Evolutionary conservation across 2,888 invertebrate species (phyloP), one percentile per base, ranked within the genome.

Genomic region (Meloe dianella): DNA sequence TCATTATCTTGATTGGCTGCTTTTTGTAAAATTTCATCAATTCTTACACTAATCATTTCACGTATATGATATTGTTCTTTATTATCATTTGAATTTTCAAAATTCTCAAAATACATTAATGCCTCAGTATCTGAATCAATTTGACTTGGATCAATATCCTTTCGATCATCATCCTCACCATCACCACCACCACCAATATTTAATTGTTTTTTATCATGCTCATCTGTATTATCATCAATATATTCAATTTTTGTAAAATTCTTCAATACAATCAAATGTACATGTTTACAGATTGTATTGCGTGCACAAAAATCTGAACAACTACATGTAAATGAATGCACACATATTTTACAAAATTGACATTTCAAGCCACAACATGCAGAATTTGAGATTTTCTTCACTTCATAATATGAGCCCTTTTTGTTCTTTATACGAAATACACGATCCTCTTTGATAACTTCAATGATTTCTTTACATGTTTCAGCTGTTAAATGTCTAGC

Each of bases 201-300:
- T n/a, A n/a, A n/a, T n/a, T 51, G 17, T 9, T 47, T 20, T 20
- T 17, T 10, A 7, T 51, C 51, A 20, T 51, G 0, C 2, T 51
- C 22, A 22, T 51, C 38, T 9, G 32, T 8, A 41, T n/a, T 8
- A 1, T 22, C 22, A 22, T 51, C 51, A 10, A 22, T 10, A 12
- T 51, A 51, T 12, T 51, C 51, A 12, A 51, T 51, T 22, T 20
- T 20, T 3, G 51, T 51, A 51, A 9, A 51, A 51, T 51, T 51
- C 22, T 57, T 57, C 17, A 32, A 57, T 57, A 57, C 57, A 57
- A 57, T 57, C 17, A 57, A 57, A 57, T 57, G 57, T 4, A 57
- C 14, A 32, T 57, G 57, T 57, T 57, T 57, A 32, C 57, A 57
- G 1, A 57, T 57, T 10, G 57, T 57, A 14, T 57, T 29, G 3